Evolutionary conservation across 2,113 vertebrate genomes (phyloP).

Genomic region (Carlito syrichta): DNA sequence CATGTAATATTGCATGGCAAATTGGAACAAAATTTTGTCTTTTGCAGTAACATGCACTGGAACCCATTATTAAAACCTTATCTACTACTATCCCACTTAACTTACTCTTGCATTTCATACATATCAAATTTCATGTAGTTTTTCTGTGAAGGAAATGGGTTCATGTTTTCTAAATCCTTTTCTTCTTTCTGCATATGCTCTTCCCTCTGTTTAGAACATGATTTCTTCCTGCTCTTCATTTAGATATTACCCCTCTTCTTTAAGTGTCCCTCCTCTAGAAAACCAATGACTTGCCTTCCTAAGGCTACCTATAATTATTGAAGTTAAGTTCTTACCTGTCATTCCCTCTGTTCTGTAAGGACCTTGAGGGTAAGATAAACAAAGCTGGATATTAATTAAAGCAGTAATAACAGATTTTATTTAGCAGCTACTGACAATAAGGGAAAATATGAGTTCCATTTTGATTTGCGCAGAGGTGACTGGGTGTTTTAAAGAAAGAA

Average conservation of each 20-base stretch:
- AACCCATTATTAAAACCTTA: neutral
- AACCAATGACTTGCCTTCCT: neutral
- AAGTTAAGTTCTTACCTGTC: neutral
- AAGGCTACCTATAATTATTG: neutral
- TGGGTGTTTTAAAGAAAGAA: too few species aligned
- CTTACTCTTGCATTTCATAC: neutral
- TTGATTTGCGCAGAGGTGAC: too few species aligned
- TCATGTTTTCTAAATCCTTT: neutral
- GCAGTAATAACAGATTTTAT: neutral
- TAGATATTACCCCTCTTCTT: neutral
- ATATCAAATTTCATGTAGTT: neutral
- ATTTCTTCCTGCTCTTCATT: neutral
- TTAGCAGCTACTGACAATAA: neutral
- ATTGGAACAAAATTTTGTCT: too few species aligned
- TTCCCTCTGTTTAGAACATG: neutral
- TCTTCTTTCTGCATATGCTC: neutral
- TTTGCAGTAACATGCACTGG: neutral
- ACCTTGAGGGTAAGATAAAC: neutral
- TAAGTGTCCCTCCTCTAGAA: neutral
- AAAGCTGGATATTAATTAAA: neutral
- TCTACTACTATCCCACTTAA: neutral
- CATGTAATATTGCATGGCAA: too few species aligned
- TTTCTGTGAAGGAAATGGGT: neutral
- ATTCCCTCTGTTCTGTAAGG: neutral
- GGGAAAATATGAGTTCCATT: neutral